Base-by-base conservation (phyloP, 2,888 invertebrate genomes). In the Cheilosia urbana region DNA sequence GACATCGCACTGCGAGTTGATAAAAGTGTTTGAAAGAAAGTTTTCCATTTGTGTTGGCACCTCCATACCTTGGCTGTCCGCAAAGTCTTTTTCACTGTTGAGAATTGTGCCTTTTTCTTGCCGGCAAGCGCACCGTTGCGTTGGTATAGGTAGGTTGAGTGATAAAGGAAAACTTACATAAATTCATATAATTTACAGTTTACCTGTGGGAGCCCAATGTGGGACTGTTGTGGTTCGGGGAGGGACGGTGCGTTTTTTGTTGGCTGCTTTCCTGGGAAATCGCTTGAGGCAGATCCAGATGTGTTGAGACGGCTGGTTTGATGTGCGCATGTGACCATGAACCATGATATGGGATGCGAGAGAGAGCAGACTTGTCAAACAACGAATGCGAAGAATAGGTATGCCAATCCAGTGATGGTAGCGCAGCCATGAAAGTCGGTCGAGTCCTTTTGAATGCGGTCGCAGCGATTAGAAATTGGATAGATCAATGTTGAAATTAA, bases 161-260 rank as follows among this genome's bases (percentile, higher is more conserved):
- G 85, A 85, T 85, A 85, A 85, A 85, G 81, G 81, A 72, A 72
- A 77, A 81, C 57, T 81, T 81, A 85, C 81, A 85, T 81, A 85
- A 85, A 85, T 85, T 85, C 68, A 68, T 76, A 81, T 81, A 81
- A 85, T 85, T 85, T 85, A 85, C 81, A 81, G 66, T 60, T 80
- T 60, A 73, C 73, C 81, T 81, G 51, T 55, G 73, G 65, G 51
- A 24, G 17, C 2, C 47, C 3, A 55, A 5, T n/a, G 9, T n/a
- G 47, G 24, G 37, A 37, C 9, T 37, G 40, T 30, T 13, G 30
- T 6, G 37, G 30, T 47, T 11, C 2, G 27, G 7, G 27, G 27
- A 2, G 24, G 11, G 21, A 24, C 6, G 13, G 9, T 62, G n/a
- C 24, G 27, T 71, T 7, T 47, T 69, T 19, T 45, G 24, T 47